phyloP scores from a whole-genome alignment of 2,797 vertebrate genomes.

The Graptemys geographica region DNA sequence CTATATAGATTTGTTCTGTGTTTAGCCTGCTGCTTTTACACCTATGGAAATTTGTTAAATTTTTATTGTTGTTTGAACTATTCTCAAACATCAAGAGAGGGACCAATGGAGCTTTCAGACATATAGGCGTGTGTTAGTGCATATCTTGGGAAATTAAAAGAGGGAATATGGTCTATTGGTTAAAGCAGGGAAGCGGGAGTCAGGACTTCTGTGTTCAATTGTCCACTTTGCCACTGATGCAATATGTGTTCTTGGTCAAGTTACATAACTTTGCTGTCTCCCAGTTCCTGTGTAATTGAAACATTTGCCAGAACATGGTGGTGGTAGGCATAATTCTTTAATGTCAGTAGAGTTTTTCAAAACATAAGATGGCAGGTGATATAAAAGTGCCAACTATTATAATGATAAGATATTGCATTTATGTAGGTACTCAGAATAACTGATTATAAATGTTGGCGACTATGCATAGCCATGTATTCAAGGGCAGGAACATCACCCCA shows the following conservation, averaged over 20 bases:
- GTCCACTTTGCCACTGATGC: neutral
- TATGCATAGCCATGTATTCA: neutral
- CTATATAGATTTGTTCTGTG: neutral
- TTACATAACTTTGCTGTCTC: neutral
- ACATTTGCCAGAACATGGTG: neutral
- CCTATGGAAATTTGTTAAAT: neutral
- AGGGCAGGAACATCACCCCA: neutral
- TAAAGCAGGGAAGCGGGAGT: neutral
- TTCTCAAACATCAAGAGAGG: neutral
- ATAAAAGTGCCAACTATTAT: neutral
- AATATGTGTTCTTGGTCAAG: neutral
- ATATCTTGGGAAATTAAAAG: neutral
- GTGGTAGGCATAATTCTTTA: neutral
- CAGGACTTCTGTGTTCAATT: neutral
- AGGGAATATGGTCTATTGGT: neutral
- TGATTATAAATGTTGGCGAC: neutral
- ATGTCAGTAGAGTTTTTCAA: neutral
- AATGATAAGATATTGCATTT: neutral
- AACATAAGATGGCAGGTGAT: rapidly evolving
- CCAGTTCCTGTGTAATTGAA: neutral
- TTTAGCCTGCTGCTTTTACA: constrained; percentile 25
- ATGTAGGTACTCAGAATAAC: neutral
- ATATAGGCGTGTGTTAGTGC: neutral
- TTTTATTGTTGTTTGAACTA: neutral
- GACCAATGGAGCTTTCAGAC: neutral